Evolutionary conservation across 2,113 vertebrate genomes (phyloP), one percentile per base, ranked within the genome.

Genomic region (Eudyptes chrysolophus): DNA sequence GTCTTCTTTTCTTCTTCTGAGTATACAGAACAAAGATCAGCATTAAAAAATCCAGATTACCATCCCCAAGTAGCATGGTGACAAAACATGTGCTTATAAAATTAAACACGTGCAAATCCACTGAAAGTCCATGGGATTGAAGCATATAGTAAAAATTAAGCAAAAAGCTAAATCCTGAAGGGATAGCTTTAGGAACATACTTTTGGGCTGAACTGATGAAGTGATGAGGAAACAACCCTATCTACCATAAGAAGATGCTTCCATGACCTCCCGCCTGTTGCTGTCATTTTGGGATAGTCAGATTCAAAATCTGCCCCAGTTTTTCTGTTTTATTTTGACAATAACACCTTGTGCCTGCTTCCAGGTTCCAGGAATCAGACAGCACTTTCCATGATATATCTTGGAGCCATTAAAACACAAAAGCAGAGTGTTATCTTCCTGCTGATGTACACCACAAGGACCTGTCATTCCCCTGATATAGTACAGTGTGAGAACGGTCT

Each of bases 401-500:
- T 80, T 69, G 72, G 65, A 92, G 84, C 46, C 89, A 85, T 96
- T 95, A 89, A 96, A 96, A 93, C 81, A 96, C 65, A 92, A 95
- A 97, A 80, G 94, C 60, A 21, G 76, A 83, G 30, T 92, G 97
- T 97, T 95, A 85, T 92, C 94, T 84, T 89, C 58, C 86, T 90
- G 84, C 79, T 97, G 95, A 96, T 84, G 92, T 86, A 86, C 84
- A 84, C 51, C 89, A 78, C 57, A 80, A 96, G 81, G 84, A 88
- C 48, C 36, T 97, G 97, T 92, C 98, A 97, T 61, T 64, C 69
- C 13, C 3, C 61, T 96, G 97, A 97, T 81, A 16, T 58, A 97
- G 77, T 61, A 10, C 75, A 82, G 84, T 7, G 1, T 49, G 90
- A 87, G 90, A 94, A 93, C 10, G 7, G 92, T 21, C 60, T 79